Conservation (phyloP, 1,140 invertebrate genomes). For the Dendrolimus kikuchii region DNA sequence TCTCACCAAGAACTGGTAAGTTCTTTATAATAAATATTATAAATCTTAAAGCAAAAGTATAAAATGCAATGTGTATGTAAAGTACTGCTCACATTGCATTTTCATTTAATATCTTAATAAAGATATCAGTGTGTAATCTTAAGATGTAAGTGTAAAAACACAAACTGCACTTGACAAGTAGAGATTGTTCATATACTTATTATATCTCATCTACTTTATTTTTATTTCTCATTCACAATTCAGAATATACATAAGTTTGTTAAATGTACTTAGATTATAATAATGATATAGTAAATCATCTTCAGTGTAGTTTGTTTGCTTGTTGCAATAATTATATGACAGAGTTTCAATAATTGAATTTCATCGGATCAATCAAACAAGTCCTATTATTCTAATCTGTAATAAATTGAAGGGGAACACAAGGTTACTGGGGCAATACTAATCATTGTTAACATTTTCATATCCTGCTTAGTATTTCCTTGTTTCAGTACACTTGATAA, state of each 20-base stretch:
- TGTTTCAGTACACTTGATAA: neutral
- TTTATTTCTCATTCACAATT: neutral
- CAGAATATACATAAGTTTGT: neutral
- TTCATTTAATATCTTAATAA: neutral
- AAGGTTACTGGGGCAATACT: conserved; percentile 8
- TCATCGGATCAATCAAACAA: no score
- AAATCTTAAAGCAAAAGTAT: neutral
- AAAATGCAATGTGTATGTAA: neutral
- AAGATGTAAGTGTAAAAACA: conserved; percentile 13
- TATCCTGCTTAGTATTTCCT: neutral
- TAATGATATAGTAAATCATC: no score
- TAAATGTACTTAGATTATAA: no score
- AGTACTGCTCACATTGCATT: neutral
- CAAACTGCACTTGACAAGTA: conserved; percentile 64
- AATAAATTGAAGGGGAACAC: neutral
- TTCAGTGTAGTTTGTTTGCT: no score
- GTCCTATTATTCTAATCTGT: no score
- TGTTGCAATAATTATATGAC: neutral
- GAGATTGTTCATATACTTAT: conserved; percentile 6
- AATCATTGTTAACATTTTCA: conserved; percentile 7
- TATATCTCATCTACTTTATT: conserved; percentile 4
- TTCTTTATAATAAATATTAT: conserved; percentile 7
- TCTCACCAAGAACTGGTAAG: conserved; percentile 72
- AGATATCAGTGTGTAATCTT: conserved; percentile 5
- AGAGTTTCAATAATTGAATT: neutral